Evolutionary conservation across 1,140 invertebrate species (phyloP).

Genomic region (Xylocopa sonorina): DNA sequence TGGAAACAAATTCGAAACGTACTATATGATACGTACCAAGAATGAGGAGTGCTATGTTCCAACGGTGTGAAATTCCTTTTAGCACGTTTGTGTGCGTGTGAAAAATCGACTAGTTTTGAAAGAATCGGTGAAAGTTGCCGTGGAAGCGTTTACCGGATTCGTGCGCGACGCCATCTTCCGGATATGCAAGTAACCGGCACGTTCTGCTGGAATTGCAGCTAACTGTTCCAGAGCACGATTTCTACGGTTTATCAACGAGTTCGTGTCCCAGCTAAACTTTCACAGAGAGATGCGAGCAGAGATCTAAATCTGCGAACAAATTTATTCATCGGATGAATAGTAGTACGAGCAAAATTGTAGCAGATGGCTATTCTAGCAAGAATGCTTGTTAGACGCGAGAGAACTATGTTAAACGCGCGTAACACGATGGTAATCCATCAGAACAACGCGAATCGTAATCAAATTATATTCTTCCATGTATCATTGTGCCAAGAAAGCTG

Average conservation of each 20-base stretch:
- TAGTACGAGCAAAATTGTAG: too few species aligned
- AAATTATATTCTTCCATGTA: too few species aligned
- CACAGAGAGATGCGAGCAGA: too few species aligned
- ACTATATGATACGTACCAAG: too few species aligned
- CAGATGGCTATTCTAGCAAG: too few species aligned
- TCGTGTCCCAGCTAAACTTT: conserved; percentile 59
- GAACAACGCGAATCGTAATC: too few species aligned
- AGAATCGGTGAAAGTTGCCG: conserved; percentile 19
- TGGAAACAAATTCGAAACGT: background rate
- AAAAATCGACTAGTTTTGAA: background rate
- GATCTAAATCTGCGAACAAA: too few species aligned
- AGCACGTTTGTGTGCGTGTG: background rate
- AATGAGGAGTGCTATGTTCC: background rate
- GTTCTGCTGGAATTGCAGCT: conserved; percentile 52
- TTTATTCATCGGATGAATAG: too few species aligned
- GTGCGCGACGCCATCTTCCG: conserved; percentile 77
- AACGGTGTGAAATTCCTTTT: background rate
- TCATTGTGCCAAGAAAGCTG: too few species aligned
- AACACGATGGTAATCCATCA: too few species aligned
- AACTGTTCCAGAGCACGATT: conserved; percentile 41
- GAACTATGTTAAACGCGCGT: too few species aligned
- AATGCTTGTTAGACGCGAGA: too few species aligned
- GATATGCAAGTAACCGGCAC: conserved; percentile 64
- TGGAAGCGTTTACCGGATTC: conserved; percentile 35
- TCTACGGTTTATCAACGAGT: conserved; percentile 49